These are phyloP conservation scores for Oreochromis mossambicus DNA, from an alignment of 2,797 vertebrate species.

Conservation along the genomic window DNA sequence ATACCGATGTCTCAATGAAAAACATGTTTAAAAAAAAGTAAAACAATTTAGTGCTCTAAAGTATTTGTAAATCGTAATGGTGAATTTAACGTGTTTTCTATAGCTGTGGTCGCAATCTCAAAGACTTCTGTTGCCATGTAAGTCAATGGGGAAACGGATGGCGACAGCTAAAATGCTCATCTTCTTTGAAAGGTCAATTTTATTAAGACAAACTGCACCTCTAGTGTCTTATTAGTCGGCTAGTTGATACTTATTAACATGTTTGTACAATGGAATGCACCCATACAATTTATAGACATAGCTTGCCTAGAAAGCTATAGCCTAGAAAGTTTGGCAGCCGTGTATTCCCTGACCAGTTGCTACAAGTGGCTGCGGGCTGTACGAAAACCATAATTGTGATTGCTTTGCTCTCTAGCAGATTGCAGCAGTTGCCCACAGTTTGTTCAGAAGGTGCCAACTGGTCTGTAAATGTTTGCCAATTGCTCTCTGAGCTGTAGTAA, in stretches of 20 bases:
- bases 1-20: accelerated
- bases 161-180: background rate
- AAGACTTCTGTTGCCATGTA: background rate
- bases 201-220: background rate
- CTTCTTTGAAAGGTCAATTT: background rate
- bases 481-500: background rate
- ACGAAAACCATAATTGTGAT: background rate
- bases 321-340: background rate
- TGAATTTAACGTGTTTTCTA: background rate
- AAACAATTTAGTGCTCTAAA: background rate
- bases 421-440: background rate
- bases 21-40: background rate
- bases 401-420: background rate
- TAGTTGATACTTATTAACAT: background rate
- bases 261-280: background rate
- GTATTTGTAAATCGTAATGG: background rate
- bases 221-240: background rate
- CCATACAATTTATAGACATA: background rate
- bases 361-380: background rate
- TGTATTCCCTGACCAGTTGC: background rate
- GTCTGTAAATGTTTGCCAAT: background rate
- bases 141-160: background rate
- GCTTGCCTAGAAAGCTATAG: background rate
- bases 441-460: background rate
- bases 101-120: background rate